These are phyloP conservation scores for Epinephelus coioides DNA, from an alignment of 2,797 vertebrate species.

Conservation along the genomic window DNA sequence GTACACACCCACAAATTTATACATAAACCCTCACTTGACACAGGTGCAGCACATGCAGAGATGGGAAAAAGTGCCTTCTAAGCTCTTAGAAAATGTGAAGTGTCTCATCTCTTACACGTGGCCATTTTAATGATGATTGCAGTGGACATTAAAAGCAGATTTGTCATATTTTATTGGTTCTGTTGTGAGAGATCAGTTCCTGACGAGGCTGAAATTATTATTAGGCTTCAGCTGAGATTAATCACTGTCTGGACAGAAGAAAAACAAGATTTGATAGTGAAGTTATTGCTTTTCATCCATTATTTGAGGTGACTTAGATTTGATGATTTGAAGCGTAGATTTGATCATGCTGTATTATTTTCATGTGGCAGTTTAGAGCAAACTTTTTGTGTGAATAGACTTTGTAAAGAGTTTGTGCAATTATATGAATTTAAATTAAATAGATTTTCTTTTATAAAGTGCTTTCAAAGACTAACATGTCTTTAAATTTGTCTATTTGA, in stretches of 20 bases:
- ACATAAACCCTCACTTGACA: slow-evolving; percentile 23
- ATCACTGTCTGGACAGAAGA: slow-evolving; percentile 6
- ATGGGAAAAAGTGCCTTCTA: background rate
- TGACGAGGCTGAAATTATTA: slow-evolving; percentile 44
- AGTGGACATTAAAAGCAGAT: slow-evolving; percentile 51
- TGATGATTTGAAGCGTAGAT: background rate
- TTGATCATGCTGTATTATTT: background rate
- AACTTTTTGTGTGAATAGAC: background rate
- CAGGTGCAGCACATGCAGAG: slow-evolving; percentile 1
- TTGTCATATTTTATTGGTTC: slow-evolving; percentile 50
- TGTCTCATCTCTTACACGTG: slow-evolving; percentile 16
- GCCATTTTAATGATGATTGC: slow-evolving; percentile 40
- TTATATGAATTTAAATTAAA: background rate
- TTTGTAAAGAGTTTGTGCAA: background rate
- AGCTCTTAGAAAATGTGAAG: slow-evolving; percentile 23
- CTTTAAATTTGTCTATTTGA: background rate
- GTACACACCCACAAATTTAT: slow-evolving; percentile 15
- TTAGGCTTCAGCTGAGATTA: slow-evolving; percentile 39
- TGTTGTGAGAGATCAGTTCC: slow-evolving; percentile 38
- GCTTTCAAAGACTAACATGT: background rate
- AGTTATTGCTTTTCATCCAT: background rate
- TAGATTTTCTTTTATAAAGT: background rate
- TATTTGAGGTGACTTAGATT: slow-evolving; percentile 1
- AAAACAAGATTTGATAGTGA: slow-evolving; percentile 12
- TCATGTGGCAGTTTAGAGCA: background rate